phyloP scores from a whole-genome alignment of 2,888 invertebrate species.

The Pristionchus exspectatus region DNA sequence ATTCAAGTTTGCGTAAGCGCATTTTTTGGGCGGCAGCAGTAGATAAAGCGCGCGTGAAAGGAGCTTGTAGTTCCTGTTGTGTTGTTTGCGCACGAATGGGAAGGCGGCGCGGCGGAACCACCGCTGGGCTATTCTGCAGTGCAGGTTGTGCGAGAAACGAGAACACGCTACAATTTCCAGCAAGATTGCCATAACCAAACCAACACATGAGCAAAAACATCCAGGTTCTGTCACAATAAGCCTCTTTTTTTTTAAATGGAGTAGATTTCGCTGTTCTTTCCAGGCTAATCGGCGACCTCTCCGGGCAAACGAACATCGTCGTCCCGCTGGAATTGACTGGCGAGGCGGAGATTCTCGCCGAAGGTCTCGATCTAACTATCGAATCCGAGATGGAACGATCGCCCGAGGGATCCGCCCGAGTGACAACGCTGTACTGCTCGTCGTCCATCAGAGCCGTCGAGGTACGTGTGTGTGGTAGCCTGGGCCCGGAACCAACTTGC shows the following conservation, averaged over 20 bases:
- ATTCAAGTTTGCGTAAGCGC: conserved; percentile 16
- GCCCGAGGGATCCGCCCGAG: conserved; percentile 33
- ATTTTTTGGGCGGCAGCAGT: neutral
- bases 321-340: conserved; percentile 71
- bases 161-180: too few species aligned
- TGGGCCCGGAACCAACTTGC: too few species aligned
- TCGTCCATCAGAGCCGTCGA: conserved; percentile 29
- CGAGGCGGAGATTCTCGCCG: conserved; percentile 70
- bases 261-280: neutral
- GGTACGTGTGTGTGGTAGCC: neutral
- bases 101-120: neutral
- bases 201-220: too few species aligned
- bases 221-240: too few species aligned
- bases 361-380: conserved; percentile 66
- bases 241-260: too few species aligned
- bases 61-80: neutral
- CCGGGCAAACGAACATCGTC: conserved; percentile 69
- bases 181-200: too few species aligned
- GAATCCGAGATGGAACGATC: conserved; percentile 40
- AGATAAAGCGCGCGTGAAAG: neutral
- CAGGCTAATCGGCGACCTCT: conserved; percentile 69
- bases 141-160: neutral
- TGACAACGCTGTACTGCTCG: conserved; percentile 17
- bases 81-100: neutral
- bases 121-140: neutral